Evolutionary conservation across 1,140 invertebrate genomes (phyloP).

Genomic region (Acromyrmex echinatior): DNA sequence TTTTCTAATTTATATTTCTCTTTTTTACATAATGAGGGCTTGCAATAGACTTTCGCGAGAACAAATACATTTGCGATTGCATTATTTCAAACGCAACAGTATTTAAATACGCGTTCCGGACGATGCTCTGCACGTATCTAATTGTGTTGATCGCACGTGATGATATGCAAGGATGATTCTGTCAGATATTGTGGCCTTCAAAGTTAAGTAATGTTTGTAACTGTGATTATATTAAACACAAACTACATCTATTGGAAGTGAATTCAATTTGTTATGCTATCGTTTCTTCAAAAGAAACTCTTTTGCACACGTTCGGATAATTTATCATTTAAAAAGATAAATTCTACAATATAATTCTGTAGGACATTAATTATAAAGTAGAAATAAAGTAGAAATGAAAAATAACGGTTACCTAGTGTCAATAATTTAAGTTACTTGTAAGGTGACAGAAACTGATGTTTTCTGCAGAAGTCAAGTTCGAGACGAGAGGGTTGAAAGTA

Average conservation of each 20-base stretch:
- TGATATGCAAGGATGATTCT: constrained; percentile 80
- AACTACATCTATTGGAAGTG: neutral
- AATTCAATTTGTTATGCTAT: constrained; percentile 11
- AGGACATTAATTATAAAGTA: constrained; percentile 20
- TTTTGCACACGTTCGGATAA: neutral
- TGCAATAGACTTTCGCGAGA: neutral
- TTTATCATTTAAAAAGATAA: neutral
- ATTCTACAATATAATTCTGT: neutral
- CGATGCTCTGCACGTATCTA: constrained; percentile 74
- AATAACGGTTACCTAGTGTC: neutral
- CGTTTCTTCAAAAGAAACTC: neutral
- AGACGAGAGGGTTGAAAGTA: neutral
- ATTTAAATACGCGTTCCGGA: constrained; percentile 61
- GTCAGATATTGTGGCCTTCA: constrained; percentile 63
- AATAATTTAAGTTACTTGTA: neutral
- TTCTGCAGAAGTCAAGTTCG: constrained; percentile 26
- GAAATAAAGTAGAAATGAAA: neutral
- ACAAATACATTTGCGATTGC: neutral
- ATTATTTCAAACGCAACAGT: constrained; percentile 33
- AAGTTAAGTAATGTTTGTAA: constrained; percentile 49
- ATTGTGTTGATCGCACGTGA: constrained; percentile 80
- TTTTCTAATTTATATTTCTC: neutral
- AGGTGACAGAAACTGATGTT: constrained; percentile 19
- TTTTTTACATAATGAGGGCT: neutral
- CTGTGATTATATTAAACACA: constrained; percentile 12